These are phyloP conservation scores for Macrobrachium nipponense DNA, from an alignment of 1,140 invertebrate species.

Conservation along the genomic window DNA sequence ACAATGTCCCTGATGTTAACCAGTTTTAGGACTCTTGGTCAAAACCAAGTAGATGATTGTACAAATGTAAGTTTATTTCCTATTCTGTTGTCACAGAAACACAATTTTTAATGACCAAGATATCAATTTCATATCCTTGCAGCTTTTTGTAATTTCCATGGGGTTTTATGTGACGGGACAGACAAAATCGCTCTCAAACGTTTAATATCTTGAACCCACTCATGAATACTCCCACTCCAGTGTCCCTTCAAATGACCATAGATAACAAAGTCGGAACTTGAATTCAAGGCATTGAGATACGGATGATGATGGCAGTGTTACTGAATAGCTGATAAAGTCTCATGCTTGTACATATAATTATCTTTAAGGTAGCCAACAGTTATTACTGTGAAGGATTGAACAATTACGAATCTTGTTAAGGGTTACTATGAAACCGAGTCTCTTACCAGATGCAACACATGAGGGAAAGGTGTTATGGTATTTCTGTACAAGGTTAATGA, in stretches of 20 bases:
- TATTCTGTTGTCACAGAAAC: constrained; percentile 59
- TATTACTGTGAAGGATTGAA: constrained; percentile 59
- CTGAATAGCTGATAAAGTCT: constrained; percentile 61
- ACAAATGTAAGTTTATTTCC: constrained; percentile 26
- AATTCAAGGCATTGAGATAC: constrained; percentile 55
- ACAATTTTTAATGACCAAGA: constrained; percentile 36
- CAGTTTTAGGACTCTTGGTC: too few species aligned
- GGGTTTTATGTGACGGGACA: constrained; percentile 58
- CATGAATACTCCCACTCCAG: constrained; percentile 26
- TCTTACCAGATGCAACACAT: constrained; percentile 41
- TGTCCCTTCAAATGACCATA: constrained; percentile 55
- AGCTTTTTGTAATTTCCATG: constrained; percentile 32
- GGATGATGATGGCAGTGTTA: constrained; percentile 61
- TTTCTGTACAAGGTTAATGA: constrained; percentile 48
- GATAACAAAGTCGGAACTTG: constrained; percentile 58
- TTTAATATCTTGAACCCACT: constrained; percentile 34
- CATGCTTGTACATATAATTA: constrained; percentile 61
- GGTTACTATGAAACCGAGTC: constrained; percentile 39
- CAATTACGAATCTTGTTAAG: constrained; percentile 53
- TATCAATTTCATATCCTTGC: constrained; percentile 36
- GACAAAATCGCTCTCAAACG: constrained; percentile 47
- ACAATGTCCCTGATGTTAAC: constrained; percentile 17
- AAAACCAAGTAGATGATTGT: constrained; percentile 3
- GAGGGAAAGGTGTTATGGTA: constrained; percentile 41
- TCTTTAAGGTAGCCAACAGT: constrained; percentile 62